Percentiles rank a stretch among this genome's conserved stretches.
Conservation (phyloP, 1,140 invertebrate genomes). For the Belonocnema kinseyi region DNA sequence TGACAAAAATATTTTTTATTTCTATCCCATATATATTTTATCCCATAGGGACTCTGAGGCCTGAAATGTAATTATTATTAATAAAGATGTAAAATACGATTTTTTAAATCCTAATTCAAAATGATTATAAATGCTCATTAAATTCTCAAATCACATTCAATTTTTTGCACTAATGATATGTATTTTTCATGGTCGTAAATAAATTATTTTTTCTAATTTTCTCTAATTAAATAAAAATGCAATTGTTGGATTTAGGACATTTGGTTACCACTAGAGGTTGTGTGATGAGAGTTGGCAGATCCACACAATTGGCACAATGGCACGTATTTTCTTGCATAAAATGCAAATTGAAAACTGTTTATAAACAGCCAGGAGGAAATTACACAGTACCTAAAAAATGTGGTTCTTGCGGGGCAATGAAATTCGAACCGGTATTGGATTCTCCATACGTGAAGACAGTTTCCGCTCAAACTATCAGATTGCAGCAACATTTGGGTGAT, state of each 20-base stretch:
- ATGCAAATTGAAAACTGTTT: conserved; percentile 59
- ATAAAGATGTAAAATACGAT: too few species aligned
- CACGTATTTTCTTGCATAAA: conserved; percentile 85
- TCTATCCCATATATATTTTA: too few species aligned
- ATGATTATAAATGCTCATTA: too few species aligned
- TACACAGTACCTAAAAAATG: conserved; percentile 75
- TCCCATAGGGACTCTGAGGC: too few species aligned
- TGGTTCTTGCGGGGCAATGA: conserved; percentile 81
- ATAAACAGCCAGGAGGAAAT: conserved; percentile 66
- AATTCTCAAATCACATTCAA: too few species aligned
- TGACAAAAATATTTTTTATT: too few species aligned
- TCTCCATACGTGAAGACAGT: conserved; percentile 84
- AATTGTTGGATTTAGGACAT: conserved; percentile 79
- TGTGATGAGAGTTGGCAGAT: conserved; percentile 88
- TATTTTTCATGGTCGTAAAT: conserved; percentile 36
- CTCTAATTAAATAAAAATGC: conserved; percentile 22
- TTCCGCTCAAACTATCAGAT: conserved; percentile 87
- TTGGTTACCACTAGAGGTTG: conserved; percentile 90
- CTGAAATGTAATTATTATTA: too few species aligned
- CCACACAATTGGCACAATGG: conserved; percentile 84
- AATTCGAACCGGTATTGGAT: conserved; percentile 82
- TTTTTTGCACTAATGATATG: conserved; percentile 76
- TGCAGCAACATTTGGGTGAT: conserved; percentile 84
- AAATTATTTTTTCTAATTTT: conserved; percentile 31
- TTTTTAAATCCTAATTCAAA: too few species aligned